A percentile compares a stretch with the other conserved stretches of the same genome.
Evolutionary conservation across 2,113 vertebrate species (phyloP).

Genomic region (Ceratotherium simum): DNA sequence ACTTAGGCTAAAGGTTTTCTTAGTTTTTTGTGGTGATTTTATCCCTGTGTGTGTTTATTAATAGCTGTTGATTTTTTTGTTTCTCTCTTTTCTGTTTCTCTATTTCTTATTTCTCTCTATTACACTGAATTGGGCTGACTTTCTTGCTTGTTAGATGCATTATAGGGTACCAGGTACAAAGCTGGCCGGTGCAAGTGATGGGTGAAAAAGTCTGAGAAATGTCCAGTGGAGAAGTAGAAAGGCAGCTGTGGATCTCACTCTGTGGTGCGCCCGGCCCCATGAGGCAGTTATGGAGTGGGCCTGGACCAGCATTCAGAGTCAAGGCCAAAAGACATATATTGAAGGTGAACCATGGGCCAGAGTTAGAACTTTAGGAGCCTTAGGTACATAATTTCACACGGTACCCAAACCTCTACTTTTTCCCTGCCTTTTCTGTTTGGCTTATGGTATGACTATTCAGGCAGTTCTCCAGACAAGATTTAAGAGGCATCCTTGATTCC

Average conservation of each 20-base stretch:
- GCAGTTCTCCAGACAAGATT: background rate
- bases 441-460: background rate
- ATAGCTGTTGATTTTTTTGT: background rate
- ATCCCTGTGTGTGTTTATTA: background rate
- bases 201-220: background rate
- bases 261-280: too few relatives aligned
- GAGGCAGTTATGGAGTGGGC: too few relatives aligned
- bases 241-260: background rate
- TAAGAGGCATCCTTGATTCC: background rate
- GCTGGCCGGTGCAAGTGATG: background rate
- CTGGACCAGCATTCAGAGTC: background rate
- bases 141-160: background rate
- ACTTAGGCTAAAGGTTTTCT: background rate
- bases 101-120: background rate
- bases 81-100: background rate
- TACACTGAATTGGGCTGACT: background rate
- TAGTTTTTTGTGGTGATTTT: background rate
- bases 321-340: background rate
- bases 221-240: background rate
- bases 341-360: background rate
- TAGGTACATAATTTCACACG: background rate
- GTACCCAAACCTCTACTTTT: background rate
- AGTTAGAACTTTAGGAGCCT: background rate
- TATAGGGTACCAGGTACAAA: background rate
- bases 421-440: background rate